phyloP scores from a whole-genome alignment of 2,113 vertebrate species.

The Microcebus ravelobensis region DNA sequence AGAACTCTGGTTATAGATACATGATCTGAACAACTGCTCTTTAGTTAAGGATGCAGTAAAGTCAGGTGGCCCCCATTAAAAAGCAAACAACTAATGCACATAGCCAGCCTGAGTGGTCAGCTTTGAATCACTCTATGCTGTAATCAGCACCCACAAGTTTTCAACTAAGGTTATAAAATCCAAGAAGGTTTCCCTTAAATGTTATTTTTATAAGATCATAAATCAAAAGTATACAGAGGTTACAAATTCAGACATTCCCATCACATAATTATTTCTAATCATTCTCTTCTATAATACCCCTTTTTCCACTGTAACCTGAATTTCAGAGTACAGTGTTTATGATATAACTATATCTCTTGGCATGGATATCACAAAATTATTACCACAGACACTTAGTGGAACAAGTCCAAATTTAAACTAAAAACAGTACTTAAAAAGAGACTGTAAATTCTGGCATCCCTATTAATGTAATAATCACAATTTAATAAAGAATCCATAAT shows the following conservation, averaged over 20 bases:
- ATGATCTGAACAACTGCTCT: neutral
- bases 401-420: constrained; percentile 73
- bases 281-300: neutral
- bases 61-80: constrained; percentile 19
- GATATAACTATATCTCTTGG: constrained; percentile 55
- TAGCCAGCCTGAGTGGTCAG: neutral
- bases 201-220: constrained; percentile 59
- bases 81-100: constrained; percentile 34
- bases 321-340: constrained; percentile 54
- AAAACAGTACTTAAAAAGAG: constrained; percentile 65
- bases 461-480: constrained; percentile 62
- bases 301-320: constrained; percentile 40
- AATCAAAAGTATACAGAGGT: constrained; percentile 51
- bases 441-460: constrained; percentile 60
- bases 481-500: constrained; percentile 63
- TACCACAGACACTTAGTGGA: constrained; percentile 61
- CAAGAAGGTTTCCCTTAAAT: constrained; percentile 62
- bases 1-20: neutral
- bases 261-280: constrained; percentile 63
- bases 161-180: constrained; percentile 63
- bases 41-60: neutral
- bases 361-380: constrained; percentile 46
- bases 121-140: neutral
- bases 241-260: constrained; percentile 67
- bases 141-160: constrained; percentile 52